Evolutionary conservation across 2,113 vertebrate species (phyloP), one percentile per base, ranked within the genome.

Genomic region (Brachyistius frenatus): DNA sequence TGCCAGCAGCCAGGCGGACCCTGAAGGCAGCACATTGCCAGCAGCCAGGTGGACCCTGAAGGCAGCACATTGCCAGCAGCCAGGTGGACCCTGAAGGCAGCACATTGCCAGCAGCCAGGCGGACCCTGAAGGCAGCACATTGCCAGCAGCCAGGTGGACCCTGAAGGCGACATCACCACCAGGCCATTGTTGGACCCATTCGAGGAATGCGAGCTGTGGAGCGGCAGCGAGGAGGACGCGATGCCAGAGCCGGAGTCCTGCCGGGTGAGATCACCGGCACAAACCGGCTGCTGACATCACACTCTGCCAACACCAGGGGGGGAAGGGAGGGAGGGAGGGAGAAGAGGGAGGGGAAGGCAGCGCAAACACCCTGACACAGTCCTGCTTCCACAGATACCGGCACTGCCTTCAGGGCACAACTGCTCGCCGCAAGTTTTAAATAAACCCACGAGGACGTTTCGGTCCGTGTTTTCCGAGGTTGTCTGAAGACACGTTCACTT

Each of bases 201-300:
- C 57, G 62, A 72, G 79, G 79, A 44, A 71, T 78, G 73, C 5
- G 50, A 61, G 81, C 74, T 33, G 74, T 52, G 23, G 23, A 23
- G 23, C 23, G 23, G 23, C 23, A 23, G 23, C 23, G 23, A 23
- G 23, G 46, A 54, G 35, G 56, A 52, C 33, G 47, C 32, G 72
- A 64, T 81, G 78, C 65, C 71, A 81, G 35, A 68, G 54, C 44
- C 56, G 41, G 55, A 84, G 74, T 88, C 79, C 76, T 47, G 80
- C 52, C 6, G 47, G 30, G 58, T 86, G 87, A 84, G 77, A 76
- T 88, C 87, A 88, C 52, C 74, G 7, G 16, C 74, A 54, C 70
- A 88, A 76, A 81, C 47, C 0, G 70, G 74, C 66, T 64, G 69
- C 69, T 88, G 83, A 88, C 86, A 84, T 86, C 86, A 88, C 73